Evolutionary conservation across 2,888 invertebrate species (phyloP).

Genomic region (Lithophane ornitopus): DNA sequence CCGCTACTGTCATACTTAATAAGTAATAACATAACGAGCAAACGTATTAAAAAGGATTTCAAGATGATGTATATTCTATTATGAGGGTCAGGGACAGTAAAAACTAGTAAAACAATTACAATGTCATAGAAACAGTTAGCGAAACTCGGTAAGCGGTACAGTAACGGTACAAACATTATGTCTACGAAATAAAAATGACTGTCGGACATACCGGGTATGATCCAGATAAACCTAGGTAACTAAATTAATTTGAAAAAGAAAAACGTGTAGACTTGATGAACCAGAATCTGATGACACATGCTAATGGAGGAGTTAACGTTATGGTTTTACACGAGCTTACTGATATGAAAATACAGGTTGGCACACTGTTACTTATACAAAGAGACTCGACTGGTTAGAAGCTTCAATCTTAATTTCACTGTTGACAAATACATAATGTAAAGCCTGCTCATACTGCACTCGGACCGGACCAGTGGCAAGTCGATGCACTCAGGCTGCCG

Average conservation of each 20-base stretch:
- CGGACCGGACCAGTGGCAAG: constrained; percentile 74
- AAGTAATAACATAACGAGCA: constrained; percentile 73
- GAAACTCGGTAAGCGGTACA: constrained; percentile 50
- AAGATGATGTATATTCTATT: constrained; percentile 13
- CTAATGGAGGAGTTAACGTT: constrained; percentile 9
- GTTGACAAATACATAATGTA: constrained; percentile 66
- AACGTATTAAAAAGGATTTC: constrained; percentile 66
- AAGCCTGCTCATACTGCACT: constrained; percentile 71
- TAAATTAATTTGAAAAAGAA: not conserved
- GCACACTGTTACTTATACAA: constrained; percentile 39
- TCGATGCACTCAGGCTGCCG: constrained; percentile 76
- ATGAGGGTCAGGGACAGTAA: constrained; percentile 68
- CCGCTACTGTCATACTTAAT: constrained; percentile 74
- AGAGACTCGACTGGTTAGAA: constrained; percentile 30
- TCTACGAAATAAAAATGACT: constrained; percentile 55
- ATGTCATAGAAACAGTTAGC: constrained; percentile 55
- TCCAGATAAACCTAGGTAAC: constrained; percentile 11
- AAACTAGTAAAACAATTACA: constrained; percentile 56
- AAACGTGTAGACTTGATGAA: not conserved
- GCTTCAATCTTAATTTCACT: constrained; percentile 35
- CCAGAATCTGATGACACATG: constrained; percentile 4
- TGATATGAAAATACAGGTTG: constrained; percentile 35
- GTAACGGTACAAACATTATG: constrained; percentile 59
- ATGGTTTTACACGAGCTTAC: constrained; percentile 6
- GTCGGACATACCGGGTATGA: constrained; percentile 33